Conservation (phyloP, 1,140 invertebrate genomes). For the Eumaeus atala region DNA sequence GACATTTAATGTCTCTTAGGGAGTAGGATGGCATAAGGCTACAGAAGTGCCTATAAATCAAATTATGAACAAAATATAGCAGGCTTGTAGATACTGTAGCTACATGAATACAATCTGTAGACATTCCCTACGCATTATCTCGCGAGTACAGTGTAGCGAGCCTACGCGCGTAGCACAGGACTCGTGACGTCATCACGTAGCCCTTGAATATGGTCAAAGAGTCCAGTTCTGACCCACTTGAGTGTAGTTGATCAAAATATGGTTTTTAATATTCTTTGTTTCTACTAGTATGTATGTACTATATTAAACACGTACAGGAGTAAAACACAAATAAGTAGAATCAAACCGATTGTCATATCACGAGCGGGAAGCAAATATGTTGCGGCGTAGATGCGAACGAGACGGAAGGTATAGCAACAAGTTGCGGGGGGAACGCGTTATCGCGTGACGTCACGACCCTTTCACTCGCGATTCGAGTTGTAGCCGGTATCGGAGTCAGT, state of each 20-base stretch:
- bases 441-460: slow-evolving; percentile 66
- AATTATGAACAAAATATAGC: too few relatives aligned
- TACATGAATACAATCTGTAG: background rate
- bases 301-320: slow-evolving; percentile 15
- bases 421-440: slow-evolving; percentile 44
- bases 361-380: slow-evolving; percentile 32
- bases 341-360: slow-evolving; percentile 39
- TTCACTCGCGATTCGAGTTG: slow-evolving; percentile 54
- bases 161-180: slow-evolving; percentile 17
- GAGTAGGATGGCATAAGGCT: too few relatives aligned
- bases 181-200: slow-evolving; percentile 15
- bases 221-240: background rate
- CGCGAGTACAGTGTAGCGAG: background rate
- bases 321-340: slow-evolving; percentile 35
- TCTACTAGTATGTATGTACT: background rate
- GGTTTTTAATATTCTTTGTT: background rate
- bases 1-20: too few relatives aligned
- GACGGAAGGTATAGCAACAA: slow-evolving; percentile 60
- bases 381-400: slow-evolving; percentile 21
- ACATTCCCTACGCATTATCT: slow-evolving; percentile 3
- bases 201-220: slow-evolving; percentile 4
- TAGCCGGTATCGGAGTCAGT: slow-evolving; percentile 43
- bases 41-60: too few relatives aligned
- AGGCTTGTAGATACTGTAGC: background rate
- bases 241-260: background rate